Evolutionary conservation across 1,140 invertebrate genomes (phyloP).

Genomic region (Drosophila paulistorum): DNA sequence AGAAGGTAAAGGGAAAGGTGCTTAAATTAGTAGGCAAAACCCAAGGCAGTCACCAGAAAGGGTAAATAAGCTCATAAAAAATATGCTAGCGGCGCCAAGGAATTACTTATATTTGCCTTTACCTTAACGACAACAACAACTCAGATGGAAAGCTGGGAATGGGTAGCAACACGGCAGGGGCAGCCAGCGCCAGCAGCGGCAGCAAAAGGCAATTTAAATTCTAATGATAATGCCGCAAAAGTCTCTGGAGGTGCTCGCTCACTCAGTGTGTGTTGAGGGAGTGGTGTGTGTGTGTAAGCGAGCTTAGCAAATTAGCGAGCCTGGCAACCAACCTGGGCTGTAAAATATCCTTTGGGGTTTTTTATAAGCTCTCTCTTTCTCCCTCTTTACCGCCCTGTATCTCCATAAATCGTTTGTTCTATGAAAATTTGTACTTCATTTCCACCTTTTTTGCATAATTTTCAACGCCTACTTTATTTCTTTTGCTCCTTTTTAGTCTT

Average conservation of each 20-base stretch:
- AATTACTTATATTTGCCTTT: slow-evolving; percentile 66
- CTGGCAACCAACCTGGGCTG: slow-evolving; percentile 38
- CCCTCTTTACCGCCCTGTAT: neutral
- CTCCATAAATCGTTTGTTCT: slow-evolving; percentile 48
- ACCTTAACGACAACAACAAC: slow-evolving; percentile 41
- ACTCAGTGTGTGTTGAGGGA: neutral
- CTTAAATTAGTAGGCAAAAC: slow-evolving; percentile 16
- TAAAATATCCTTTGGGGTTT: slow-evolving; percentile 45
- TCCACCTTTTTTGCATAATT: slow-evolving; percentile 65
- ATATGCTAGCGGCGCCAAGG: slow-evolving; percentile 71
- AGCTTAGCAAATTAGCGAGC: slow-evolving; percentile 77
- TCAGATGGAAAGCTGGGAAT: no score
- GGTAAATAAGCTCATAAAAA: slow-evolving; percentile 79
- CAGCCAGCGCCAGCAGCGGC: slow-evolving; percentile 26
- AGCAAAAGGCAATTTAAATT: slow-evolving; percentile 76
- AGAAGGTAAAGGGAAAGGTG: slow-evolving; percentile 4
- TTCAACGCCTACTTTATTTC: slow-evolving; percentile 51
- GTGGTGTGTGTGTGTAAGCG: slow-evolving; percentile 49
- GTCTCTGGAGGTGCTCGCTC: slow-evolving; percentile 21
- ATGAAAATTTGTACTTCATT: slow-evolving; percentile 76
- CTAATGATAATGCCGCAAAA: slow-evolving; percentile 78
- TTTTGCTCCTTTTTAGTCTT: slow-evolving; percentile 20
- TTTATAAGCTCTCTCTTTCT: slow-evolving; percentile 8
- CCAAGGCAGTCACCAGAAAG: slow-evolving; percentile 38
- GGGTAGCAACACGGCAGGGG: neutral